A percentile compares a stretch with the other conserved stretches of the same genome.
These are phyloP conservation scores for Ispidina lecontei DNA, from an alignment of 2,797 vertebrate species.

Conservation along the genomic window DNA sequence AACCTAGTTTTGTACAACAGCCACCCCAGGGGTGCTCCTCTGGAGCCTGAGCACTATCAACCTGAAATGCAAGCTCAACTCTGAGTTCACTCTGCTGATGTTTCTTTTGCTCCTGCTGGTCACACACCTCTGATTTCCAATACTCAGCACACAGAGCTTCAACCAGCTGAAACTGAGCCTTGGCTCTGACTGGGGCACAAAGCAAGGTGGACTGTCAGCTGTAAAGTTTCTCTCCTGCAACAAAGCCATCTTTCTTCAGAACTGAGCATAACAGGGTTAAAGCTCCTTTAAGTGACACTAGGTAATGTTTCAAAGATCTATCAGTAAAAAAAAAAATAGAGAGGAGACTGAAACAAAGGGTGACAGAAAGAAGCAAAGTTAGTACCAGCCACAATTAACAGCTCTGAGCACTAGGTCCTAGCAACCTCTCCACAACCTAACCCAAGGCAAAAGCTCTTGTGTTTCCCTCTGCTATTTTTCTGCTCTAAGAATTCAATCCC, in stretches of 20 bases:
- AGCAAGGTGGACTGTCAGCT: not conserved
- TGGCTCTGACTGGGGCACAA: not conserved
- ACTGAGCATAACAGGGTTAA: not conserved
- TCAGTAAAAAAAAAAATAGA: not conserved
- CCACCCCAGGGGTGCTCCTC: not conserved
- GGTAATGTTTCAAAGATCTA: not conserved
- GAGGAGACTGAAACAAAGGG: not conserved
- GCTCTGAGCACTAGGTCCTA: not conserved
- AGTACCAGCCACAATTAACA: not conserved
- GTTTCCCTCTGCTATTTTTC: not conserved
- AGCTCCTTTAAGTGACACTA: not conserved
- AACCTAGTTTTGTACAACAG: accelerated
- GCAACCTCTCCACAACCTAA: not conserved
- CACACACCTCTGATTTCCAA: not conserved
- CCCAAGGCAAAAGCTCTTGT: not conserved
- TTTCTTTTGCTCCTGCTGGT: not conserved
- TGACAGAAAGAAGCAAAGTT: not conserved
- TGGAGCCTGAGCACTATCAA: too few relatives aligned
- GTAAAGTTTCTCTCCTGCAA: not conserved
- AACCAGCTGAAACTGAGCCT: not conserved
- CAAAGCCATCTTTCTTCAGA: not conserved
- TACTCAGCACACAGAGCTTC: not conserved
- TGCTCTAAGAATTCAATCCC: not conserved
- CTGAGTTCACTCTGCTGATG: not conserved
- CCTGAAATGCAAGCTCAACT: not conserved